Conservation (phyloP, 2,888 invertebrate genomes). For the Drosophila affinis region DNA sequence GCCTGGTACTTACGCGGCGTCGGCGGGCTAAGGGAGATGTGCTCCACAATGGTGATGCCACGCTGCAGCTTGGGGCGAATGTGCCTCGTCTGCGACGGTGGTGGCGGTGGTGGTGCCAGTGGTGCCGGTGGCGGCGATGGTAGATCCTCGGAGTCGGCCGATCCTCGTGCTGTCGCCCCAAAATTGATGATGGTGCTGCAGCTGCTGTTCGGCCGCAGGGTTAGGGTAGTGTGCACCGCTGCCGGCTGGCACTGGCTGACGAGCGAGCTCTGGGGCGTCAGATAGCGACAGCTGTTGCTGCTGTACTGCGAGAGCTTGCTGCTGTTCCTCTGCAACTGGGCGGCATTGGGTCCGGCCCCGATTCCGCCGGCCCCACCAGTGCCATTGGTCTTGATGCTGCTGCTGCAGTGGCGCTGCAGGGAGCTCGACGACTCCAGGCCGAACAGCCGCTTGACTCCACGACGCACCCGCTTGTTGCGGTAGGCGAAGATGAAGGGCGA, state of each 20-base stretch:
- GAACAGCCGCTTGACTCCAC: slow-evolving; percentile 83
- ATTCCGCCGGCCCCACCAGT: slow-evolving; percentile 19
- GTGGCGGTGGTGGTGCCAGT: slow-evolving; percentile 26
- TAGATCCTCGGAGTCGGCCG: slow-evolving; percentile 62
- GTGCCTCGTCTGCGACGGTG: slow-evolving; percentile 32
- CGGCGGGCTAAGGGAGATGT: slow-evolving; percentile 63
- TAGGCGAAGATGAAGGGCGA: slow-evolving; percentile 84
- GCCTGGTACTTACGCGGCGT: slow-evolving; percentile 69
- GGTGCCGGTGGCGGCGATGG: slow-evolving; percentile 42
- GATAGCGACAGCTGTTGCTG: slow-evolving; percentile 81
- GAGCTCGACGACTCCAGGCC: slow-evolving; percentile 78
- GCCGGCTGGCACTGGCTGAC: slow-evolving; percentile 59
- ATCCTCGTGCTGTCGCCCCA: slow-evolving; percentile 42
- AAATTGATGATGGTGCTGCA: slow-evolving; percentile 81
- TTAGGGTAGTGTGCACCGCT: slow-evolving; percentile 64
- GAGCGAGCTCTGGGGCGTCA: slow-evolving; percentile 81
- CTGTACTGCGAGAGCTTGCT: slow-evolving; percentile 83
- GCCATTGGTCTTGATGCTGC: slow-evolving; percentile 75
- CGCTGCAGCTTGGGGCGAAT: slow-evolving; percentile 73
- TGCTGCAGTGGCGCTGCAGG: slow-evolving; percentile 79
- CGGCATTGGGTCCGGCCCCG: slow-evolving; percentile 47
- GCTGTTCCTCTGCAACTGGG: slow-evolving; percentile 81
- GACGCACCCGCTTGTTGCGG: slow-evolving; percentile 84
- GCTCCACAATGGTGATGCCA: slow-evolving; percentile 80
- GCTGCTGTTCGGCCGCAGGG: slow-evolving; percentile 76